A percentile compares a stretch with the other conserved stretches of the same genome.
These are phyloP conservation scores for Sinella curviseta DNA, from an alignment of 1,140 invertebrate species.

Conservation along the genomic window DNA sequence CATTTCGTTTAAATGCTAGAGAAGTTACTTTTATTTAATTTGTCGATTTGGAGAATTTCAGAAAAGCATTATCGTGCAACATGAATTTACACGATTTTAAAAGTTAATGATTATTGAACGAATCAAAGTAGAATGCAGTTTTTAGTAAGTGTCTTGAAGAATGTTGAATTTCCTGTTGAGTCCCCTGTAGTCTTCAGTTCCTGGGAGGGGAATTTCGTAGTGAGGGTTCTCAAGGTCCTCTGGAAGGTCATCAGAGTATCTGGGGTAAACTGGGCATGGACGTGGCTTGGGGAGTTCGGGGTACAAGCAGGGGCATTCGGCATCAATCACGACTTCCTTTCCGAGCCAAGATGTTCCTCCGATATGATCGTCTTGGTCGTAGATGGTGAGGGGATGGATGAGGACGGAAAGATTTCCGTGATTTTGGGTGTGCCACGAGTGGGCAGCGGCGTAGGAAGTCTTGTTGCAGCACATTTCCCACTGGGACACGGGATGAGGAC, in stretches of 20 bases:
- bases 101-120: no score
- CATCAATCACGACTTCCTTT: slow-evolving; percentile 36
- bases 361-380: slow-evolving; percentile 38
- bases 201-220: slow-evolving; percentile 31
- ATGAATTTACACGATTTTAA: no score
- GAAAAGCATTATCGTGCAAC: no score
- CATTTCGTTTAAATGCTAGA: no score
- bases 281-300: slow-evolving; percentile 35
- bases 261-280: slow-evolving; percentile 40
- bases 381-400: slow-evolving; percentile 45
- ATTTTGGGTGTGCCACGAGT: slow-evolving; percentile 32
- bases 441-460: slow-evolving; percentile 31
- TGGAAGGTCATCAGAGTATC: slow-evolving; percentile 33
- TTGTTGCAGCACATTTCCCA: slow-evolving; percentile 44
- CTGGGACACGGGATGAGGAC: slow-evolving; percentile 16
- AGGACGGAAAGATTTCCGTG: slow-evolving; percentile 44
- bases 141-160: slow-evolving; percentile 2
- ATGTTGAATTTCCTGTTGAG: slow-evolving; percentile 8
- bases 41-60: no score
- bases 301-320: slow-evolving; percentile 37
- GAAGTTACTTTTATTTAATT: no score
- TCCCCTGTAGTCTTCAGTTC: slow-evolving; percentile 39
- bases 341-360: slow-evolving; percentile 37
- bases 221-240: neutral
- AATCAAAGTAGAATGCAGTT: no score